Evolutionary conservation across 2,888 invertebrate genomes (phyloP), one percentile per base, ranked within the genome.

Genomic region (Ametastegia equiseti): DNA sequence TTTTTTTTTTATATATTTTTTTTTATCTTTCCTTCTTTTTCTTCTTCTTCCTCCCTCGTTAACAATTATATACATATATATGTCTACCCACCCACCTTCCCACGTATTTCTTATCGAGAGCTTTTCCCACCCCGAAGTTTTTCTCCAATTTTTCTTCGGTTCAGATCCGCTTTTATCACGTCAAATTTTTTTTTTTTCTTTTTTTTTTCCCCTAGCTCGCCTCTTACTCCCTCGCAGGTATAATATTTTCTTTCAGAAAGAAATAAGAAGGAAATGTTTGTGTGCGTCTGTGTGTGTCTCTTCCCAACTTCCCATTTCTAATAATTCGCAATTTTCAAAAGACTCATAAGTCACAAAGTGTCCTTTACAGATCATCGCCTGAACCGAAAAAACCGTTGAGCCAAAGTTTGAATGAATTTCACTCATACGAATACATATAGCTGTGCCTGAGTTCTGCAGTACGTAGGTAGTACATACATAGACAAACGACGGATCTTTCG

Each of bases 281-380:
- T n/a, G n/a, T n/a, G n/a, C n/a, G n/a, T n/a, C n/a, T n/a, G n/a
- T n/a, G n/a, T n/a, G n/a, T 42, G 6, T 42, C 9, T 42, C 42
- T 9, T 6, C 42, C 42, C 42, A 9, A 6, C 42, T 6, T 42
- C 42, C 42, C 5, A 6, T 6, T 60, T 1, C 60, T 23, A 23
- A 60, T 60, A 60, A 60, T 60, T 60, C 15, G 27, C 15, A 15
- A 60, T 30, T 60, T 60, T 30, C 60, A 60, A 30, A 60, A 60
- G 60, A 60, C 60, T 60, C 60, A 30, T 60, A 60, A 30, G 60
- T 60, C 60, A 60, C 13, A 30, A 60, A 60, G 30, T 60, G 60
- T 60, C 60, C 13, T 13, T 15, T 6, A 60, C 60, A 60, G 60
- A 54, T 60, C 27, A 30, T 30, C 13, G 30, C 15, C 15, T 13